phyloP scores from a whole-genome alignment of 2,888 invertebrate genomes.

The Hylaea fasciaria region DNA sequence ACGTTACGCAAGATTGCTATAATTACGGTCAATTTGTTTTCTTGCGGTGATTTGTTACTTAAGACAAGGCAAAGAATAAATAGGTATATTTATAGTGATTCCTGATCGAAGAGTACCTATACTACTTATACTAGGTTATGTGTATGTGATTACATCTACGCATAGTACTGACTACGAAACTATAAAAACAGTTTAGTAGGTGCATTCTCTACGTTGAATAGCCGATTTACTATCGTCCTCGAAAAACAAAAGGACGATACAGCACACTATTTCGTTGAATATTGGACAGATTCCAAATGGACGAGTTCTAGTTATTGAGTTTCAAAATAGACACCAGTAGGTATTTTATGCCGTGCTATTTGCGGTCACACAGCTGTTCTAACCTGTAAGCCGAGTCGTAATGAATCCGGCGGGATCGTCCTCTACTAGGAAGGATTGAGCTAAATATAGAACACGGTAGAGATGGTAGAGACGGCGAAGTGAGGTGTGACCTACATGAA shows the following conservation, averaged over 20 bases:
- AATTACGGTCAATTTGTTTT: neutral
- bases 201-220: no score
- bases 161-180: no score
- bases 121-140: no score
- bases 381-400: slow-evolving; percentile 50
- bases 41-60: neutral
- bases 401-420: slow-evolving; percentile 34
- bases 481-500: neutral
- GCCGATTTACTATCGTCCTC: no score
- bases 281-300: slow-evolving; percentile 78
- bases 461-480: no score
- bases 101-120: no score
- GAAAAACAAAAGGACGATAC: slow-evolving; percentile 53
- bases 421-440: slow-evolving; percentile 25
- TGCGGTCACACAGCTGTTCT: slow-evolving; percentile 63
- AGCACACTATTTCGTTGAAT: slow-evolving; percentile 56
- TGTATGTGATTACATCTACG: no score
- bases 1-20: slow-evolving; percentile 11
- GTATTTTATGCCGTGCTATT: slow-evolving; percentile 73
- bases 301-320: slow-evolving; percentile 69
- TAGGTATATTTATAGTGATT: neutral
- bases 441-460: slow-evolving; percentile 18
- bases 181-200: slow-evolving; percentile 25
- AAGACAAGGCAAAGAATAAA: no score
- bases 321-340: slow-evolving; percentile 69